Evolutionary conservation across 2,888 invertebrate genomes (phyloP).

Genomic region (Cephalotes varians): DNA sequence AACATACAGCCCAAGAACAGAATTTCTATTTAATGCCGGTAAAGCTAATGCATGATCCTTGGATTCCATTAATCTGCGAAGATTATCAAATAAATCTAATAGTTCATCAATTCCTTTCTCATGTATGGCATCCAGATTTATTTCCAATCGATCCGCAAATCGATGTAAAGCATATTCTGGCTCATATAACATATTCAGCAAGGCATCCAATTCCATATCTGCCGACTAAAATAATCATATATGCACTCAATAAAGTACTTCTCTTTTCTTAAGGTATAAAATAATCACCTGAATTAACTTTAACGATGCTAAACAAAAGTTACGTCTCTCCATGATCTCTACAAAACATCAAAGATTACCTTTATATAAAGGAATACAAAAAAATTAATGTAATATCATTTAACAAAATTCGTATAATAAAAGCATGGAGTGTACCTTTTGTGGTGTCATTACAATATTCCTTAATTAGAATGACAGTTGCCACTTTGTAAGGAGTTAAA

Average conservation of each 20-base stretch:
- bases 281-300: slow-evolving; percentile 91
- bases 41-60: slow-evolving; percentile 79
- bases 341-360: slow-evolving; percentile 75
- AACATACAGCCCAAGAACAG: slow-evolving; percentile 91
- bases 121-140: slow-evolving; percentile 87
- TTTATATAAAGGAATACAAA: neutral
- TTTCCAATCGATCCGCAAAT: slow-evolving; percentile 88
- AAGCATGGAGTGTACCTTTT: slow-evolving; percentile 82
- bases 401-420: neutral
- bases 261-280: neutral
- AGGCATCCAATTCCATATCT: slow-evolving; percentile 91
- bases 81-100: slow-evolving; percentile 88
- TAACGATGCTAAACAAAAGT: slow-evolving; percentile 93
- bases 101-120: slow-evolving; percentile 87
- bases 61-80: slow-evolving; percentile 89
- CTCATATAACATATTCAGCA: slow-evolving; percentile 89
- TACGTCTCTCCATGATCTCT: slow-evolving; percentile 88
- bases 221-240: slow-evolving; percentile 87
- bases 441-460: slow-evolving; percentile 90
- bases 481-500: slow-evolving; percentile 93
- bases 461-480: slow-evolving; percentile 91
- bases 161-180: slow-evolving; percentile 88
- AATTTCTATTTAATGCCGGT: slow-evolving; percentile 80
- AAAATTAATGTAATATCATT: neutral
- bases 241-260: neutral